These are phyloP conservation scores for Epinotia bilunana DNA, from an alignment of 2,888 invertebrate genomes.

Conservation along the genomic window DNA sequence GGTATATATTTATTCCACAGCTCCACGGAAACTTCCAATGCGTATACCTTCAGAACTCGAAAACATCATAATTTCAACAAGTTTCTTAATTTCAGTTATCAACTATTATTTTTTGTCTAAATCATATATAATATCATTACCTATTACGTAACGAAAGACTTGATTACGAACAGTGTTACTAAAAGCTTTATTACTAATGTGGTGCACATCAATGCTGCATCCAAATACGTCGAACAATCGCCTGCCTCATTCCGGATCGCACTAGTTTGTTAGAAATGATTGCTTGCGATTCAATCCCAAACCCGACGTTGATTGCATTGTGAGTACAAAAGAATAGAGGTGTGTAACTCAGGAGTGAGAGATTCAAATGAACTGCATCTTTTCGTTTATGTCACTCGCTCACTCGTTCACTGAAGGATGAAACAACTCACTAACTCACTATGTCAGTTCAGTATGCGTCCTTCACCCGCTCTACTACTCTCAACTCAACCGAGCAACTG, in stretches of 20 bases:
- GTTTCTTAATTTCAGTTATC: neutral
- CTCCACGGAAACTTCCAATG: too few relatives aligned
- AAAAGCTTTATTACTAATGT: conserved; percentile 37
- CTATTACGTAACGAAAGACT: conserved; percentile 8
- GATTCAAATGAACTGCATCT: too few relatives aligned
- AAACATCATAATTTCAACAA: neutral
- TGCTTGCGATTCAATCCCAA: conserved; percentile 56
- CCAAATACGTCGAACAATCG: conserved; percentile 4
- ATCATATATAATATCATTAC: neutral
- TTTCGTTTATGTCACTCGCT: too few relatives aligned
- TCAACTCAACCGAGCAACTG: too few relatives aligned
- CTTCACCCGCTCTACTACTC: too few relatives aligned
- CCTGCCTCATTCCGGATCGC: conserved; percentile 22
- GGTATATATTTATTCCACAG: too few relatives aligned
- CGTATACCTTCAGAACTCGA: neutral
- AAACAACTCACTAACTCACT: too few relatives aligned
- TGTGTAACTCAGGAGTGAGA: too few relatives aligned
- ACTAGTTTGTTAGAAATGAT: conserved; percentile 49
- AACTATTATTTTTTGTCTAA: neutral
- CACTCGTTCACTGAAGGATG: too few relatives aligned
- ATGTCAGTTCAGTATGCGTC: too few relatives aligned
- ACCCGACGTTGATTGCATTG: conserved; percentile 54
- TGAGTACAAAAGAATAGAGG: conserved; percentile 44
- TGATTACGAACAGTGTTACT: conserved; percentile 29
- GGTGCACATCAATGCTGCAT: conserved; percentile 18